These are phyloP conservation scores for Rhabdomys pumilio DNA, from an alignment of 2,797 vertebrate genomes.

Conservation along the genomic window DNA sequence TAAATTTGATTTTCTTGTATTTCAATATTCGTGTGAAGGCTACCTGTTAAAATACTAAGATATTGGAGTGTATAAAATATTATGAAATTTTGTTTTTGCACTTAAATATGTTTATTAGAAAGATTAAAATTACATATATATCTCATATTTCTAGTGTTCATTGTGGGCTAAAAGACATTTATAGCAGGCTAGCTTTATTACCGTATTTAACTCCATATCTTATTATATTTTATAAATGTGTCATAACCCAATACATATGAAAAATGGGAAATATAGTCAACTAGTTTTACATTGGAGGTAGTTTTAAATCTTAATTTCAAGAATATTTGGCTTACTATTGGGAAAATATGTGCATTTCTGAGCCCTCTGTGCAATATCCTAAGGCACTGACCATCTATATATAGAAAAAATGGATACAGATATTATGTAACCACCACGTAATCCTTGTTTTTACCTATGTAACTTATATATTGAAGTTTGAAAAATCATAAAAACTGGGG, in stretches of 20 bases:
- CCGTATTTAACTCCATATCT: not conserved
- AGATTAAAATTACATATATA: constrained; percentile 15
- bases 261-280: constrained; percentile 50
- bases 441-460: constrained; percentile 69
- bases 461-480: constrained; percentile 44
- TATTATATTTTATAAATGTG: constrained; percentile 46
- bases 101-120: constrained; percentile 37
- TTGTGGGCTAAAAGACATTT: constrained; percentile 17
- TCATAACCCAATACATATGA: constrained; percentile 2
- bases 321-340: not conserved
- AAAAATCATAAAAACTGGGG: constrained; percentile 28
- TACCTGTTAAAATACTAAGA: constrained; percentile 1
- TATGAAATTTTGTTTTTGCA: constrained; percentile 55
- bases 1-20: constrained; percentile 56
- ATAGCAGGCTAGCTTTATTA: constrained; percentile 10
- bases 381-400: constrained; percentile 37
- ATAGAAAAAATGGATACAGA: constrained; percentile 69
- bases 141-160: not conserved
- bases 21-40: not conserved
- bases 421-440: constrained; percentile 53
- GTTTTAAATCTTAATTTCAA: constrained; percentile 58
- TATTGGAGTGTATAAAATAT: constrained; percentile 2
- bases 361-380: constrained; percentile 50
- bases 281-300: not conserved
- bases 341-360: constrained; percentile 39